A percentile compares a stretch with the other conserved stretches of the same genome.
Conservation (phyloP, 1,140 invertebrate genomes). For the Drosophila tristis region DNA sequence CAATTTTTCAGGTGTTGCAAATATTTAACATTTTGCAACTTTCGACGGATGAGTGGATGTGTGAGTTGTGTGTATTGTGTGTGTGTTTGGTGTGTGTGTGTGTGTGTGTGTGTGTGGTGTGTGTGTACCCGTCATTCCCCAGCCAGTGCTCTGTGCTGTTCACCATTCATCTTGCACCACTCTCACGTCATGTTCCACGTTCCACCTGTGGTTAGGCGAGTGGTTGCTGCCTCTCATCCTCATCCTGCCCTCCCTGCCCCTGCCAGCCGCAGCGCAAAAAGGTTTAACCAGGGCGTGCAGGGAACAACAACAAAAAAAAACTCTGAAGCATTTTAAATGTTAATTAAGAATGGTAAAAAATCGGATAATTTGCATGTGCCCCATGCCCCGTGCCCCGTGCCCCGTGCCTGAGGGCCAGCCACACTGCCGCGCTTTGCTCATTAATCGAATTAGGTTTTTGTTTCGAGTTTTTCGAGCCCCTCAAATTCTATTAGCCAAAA, state of each 20-base stretch:
- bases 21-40: conserved; percentile 73
- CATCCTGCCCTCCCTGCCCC: too few species aligned
- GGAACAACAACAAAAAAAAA: conserved; percentile 18
- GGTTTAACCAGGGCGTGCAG: conserved; percentile 1
- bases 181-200: background rate
- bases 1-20: conserved; percentile 80
- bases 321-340: conserved; percentile 70
- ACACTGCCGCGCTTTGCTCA: conserved; percentile 8
- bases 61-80: background rate
- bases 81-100: background rate
- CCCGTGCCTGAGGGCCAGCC: conserved; percentile 6
- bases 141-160: too few species aligned
- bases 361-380: conserved; percentile 56
- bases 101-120: background rate
- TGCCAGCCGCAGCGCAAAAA: conserved; percentile 11
- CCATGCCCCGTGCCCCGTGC: too few species aligned
- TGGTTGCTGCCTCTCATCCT: conserved; percentile 3
- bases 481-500: conserved; percentile 36
- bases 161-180: background rate
- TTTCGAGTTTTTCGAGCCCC: conserved; percentile 18
- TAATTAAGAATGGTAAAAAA: conserved; percentile 62
- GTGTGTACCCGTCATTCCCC: background rate
- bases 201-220: conserved; percentile 24
- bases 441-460: conserved; percentile 57
- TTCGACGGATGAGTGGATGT: conserved; percentile 20